Evolutionary conservation across 37 sponge, comb jelly and placozoan genomes (phyloP).

Genomic region (Ianthella basta): DNA sequence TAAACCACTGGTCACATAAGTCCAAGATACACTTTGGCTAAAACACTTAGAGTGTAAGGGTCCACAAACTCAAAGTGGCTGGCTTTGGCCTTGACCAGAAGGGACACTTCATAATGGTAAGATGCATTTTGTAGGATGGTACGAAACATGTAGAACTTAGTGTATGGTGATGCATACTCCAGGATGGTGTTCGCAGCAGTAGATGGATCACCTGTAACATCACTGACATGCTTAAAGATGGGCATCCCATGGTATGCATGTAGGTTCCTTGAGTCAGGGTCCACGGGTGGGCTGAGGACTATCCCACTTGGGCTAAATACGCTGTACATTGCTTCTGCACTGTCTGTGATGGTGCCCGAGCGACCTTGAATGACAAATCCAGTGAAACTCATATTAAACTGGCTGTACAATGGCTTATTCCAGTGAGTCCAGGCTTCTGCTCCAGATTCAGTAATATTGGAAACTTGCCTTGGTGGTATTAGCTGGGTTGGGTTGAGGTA

Average conservation of each 20-base stretch:
- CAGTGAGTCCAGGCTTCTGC: background rate
- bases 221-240: slow-evolving; percentile 9
- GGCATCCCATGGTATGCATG: background rate
- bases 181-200: background rate
- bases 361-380: slow-evolving; percentile 24
- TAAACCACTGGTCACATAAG: background rate
- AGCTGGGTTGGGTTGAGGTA: slow-evolving; percentile 31
- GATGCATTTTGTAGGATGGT: background rate
- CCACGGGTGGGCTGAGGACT: background rate
- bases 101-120: background rate
- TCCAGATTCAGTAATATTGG: background rate
- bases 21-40: background rate
- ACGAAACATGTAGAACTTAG: slow-evolving; percentile 9
- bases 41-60: slow-evolving; percentile 18
- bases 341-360: background rate
- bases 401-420: background rate
- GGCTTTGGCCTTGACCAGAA: background rate
- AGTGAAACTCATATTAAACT: slow-evolving; percentile 22
- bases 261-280: background rate
- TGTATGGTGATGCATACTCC: background rate
- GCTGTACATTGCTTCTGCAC: background rate
- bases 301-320: background rate
- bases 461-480: slow-evolving; percentile 23
- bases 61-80: slow-evolving; percentile 30
- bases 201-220: background rate